Conservation (phyloP, 1,140 invertebrate species). For the Stenopsyche tienmushanensis region DNA sequence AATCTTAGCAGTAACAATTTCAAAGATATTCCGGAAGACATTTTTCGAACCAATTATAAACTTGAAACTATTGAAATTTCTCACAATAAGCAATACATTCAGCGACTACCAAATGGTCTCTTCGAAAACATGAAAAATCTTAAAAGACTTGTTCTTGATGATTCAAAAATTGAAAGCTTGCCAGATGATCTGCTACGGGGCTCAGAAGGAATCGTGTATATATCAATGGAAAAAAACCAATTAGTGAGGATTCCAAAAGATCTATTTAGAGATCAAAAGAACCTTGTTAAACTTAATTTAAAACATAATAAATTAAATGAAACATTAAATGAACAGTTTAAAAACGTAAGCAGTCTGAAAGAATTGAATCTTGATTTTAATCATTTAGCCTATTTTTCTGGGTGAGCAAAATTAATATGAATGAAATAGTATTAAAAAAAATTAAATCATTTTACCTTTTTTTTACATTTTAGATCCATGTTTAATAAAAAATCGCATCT, state of each 20-base stretch:
- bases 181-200: constrained; percentile 61
- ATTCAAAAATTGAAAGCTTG: constrained; percentile 54
- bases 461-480: no score
- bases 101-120: constrained; percentile 56
- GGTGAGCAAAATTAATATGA: constrained; percentile 53
- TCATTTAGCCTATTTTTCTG: constrained; percentile 53
- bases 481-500: no score
- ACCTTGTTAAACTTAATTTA: constrained; percentile 58
- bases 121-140: constrained; percentile 59
- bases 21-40: constrained; percentile 57
- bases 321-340: constrained; percentile 58
- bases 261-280: constrained; percentile 60
- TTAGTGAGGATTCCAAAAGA: constrained; percentile 55
- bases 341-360: constrained; percentile 52
- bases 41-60: constrained; percentile 58
- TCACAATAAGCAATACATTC: constrained; percentile 58
- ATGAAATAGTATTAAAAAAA: no score
- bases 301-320: constrained; percentile 57
- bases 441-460: no score
- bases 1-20: constrained; percentile 64
- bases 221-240: constrained; percentile 59
- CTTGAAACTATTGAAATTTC: constrained; percentile 58
- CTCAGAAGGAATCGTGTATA: constrained; percentile 55
- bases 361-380: constrained; percentile 59
- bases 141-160: constrained; percentile 53